Evolutionary conservation across 2,113 vertebrate genomes (phyloP).

Genomic region (Caloenas nicobarica): DNA sequence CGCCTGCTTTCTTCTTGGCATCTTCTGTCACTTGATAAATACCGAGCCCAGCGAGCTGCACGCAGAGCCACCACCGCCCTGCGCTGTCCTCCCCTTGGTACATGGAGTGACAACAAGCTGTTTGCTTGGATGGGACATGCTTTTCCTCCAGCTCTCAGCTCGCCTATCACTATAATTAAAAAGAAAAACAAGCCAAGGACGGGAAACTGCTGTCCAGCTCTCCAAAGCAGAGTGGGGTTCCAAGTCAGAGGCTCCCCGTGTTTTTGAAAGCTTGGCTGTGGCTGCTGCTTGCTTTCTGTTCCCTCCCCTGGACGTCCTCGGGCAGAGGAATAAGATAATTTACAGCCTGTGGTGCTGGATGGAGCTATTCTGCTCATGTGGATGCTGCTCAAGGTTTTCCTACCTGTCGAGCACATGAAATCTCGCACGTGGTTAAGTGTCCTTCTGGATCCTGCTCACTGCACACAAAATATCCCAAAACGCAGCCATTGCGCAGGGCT

Average conservation of each 20-base stretch:
- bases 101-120: not conserved
- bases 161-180: not conserved
- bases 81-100: not conserved
- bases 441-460: fast-evolving
- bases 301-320: not conserved
- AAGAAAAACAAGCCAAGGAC: not conserved
- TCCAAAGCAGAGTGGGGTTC: not conserved
- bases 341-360: not conserved
- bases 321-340: not conserved
- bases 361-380: not conserved
- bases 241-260: not conserved
- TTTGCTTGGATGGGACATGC: not conserved
- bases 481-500: not conserved
- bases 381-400: not conserved
- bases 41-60: not conserved
- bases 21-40: not conserved
- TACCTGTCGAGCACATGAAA: fast-evolving
- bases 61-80: not conserved
- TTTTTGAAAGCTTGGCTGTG: not conserved
- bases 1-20: not conserved
- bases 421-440: fast-evolving
- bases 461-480: not conserved
- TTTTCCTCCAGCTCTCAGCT: not conserved
- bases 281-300: not conserved
- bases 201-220: not conserved